A percentile compares a stretch with the other conserved stretches of the same genome.
phyloP scores from a whole-genome alignment of 2,888 invertebrate species.

The Epirrhoe tristata region DNA sequence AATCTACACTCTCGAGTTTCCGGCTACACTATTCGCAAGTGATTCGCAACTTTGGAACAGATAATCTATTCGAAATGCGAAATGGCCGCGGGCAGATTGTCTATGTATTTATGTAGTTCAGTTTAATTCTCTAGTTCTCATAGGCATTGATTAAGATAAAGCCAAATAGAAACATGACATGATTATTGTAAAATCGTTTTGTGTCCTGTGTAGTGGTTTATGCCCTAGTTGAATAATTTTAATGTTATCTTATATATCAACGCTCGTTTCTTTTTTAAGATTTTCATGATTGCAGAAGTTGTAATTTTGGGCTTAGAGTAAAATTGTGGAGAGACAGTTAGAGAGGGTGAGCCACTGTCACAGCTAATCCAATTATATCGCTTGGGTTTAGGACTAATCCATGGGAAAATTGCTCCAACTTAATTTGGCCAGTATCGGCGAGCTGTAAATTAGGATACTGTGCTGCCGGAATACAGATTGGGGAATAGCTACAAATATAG shows the following conservation, averaged over 20 bases:
- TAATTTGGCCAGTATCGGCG: slow-evolving; percentile 33
- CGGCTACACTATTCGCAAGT: slow-evolving; percentile 17
- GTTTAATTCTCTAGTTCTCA: background rate
- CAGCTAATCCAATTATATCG: slow-evolving; percentile 60
- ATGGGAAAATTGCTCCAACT: slow-evolving; percentile 43
- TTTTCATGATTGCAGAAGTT: too few species aligned
- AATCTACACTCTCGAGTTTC: slow-evolving; percentile 1
- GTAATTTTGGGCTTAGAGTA: slow-evolving; percentile 28
- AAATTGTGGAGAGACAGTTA: slow-evolving; percentile 47
- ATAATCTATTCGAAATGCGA: background rate
- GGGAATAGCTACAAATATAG: slow-evolving; percentile 3
- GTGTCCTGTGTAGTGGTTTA: too few species aligned
- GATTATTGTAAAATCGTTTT: too few species aligned
- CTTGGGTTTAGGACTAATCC: slow-evolving; percentile 53
- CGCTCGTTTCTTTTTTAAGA: too few species aligned
- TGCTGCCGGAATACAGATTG: slow-evolving; percentile 10
- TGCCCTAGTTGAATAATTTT: too few species aligned
- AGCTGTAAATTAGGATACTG: slow-evolving; percentile 15
- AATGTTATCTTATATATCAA: too few species aligned
- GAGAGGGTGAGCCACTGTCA: slow-evolving; percentile 39
- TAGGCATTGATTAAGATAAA: too few species aligned
- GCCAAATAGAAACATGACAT: too few species aligned
- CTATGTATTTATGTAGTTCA: background rate
- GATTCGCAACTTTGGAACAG: slow-evolving; percentile 15
- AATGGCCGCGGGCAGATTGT: background rate